These are phyloP conservation scores for Platysteira castanea DNA, from an alignment of 2,113 vertebrate species.

Conservation along the genomic window DNA sequence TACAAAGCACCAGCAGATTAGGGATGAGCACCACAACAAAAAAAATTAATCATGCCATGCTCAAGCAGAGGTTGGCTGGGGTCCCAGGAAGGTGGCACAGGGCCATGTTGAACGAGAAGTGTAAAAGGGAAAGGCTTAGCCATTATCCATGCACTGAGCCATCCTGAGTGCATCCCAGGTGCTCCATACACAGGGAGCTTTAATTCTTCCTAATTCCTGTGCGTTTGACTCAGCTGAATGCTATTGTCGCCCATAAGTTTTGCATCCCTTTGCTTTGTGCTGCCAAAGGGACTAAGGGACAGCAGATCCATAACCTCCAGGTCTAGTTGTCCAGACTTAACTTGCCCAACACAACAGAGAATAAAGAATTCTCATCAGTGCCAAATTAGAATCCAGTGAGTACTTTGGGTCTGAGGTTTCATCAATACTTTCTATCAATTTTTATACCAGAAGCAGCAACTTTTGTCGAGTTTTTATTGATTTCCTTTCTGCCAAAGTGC, in stretches of 20 bases:
- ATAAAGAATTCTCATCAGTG: not conserved
- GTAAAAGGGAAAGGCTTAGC: not conserved
- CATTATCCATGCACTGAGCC: not conserved
- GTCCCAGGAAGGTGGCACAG: not conserved
- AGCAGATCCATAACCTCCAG: not conserved
- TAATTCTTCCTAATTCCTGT: not conserved
- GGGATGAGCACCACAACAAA: not conserved
- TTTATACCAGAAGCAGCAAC: not conserved
- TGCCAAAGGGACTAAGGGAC: not conserved
- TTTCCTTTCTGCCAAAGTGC: not conserved
- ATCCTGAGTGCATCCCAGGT: not conserved
- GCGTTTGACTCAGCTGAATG: not conserved
- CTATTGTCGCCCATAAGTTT: not conserved
- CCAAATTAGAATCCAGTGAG: not conserved
- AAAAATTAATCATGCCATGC: not conserved
- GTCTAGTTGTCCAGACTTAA: not conserved
- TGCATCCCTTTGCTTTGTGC: not conserved
- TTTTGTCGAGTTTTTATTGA: not conserved
- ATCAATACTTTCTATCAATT: not conserved
- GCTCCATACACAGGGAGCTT: not conserved
- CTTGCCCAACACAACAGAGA: not conserved
- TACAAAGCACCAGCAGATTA: slow-evolving; percentile 11
- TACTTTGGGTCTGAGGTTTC: not conserved
- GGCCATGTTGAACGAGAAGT: not conserved
- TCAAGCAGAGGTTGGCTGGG: not conserved